These are phyloP conservation scores for Arctopsyche grandis DNA, from an alignment of 1,140 invertebrate genomes.

Conservation along the genomic window DNA sequence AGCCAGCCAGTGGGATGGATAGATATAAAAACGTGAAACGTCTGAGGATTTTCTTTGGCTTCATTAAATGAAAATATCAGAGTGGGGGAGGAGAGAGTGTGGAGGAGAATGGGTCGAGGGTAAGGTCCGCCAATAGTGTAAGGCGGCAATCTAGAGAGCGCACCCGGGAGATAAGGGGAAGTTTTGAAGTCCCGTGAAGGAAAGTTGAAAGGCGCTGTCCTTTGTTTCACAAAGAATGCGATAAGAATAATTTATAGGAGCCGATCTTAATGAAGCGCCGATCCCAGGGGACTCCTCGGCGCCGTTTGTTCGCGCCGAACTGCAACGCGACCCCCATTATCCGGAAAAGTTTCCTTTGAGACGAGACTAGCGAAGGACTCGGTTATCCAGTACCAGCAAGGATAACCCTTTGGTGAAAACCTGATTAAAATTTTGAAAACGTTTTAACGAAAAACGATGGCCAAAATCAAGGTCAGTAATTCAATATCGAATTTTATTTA, in stretches of 20 bases:
- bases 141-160: conserved; percentile 1
- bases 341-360: conserved; percentile 17
- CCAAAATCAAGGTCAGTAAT: too few species aligned
- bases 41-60: conserved; percentile 15
- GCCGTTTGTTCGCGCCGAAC: conserved; percentile 49
- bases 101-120: neutral
- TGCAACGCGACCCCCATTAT: conserved; percentile 24
- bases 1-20: neutral
- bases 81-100: neutral
- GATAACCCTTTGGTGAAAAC: neutral
- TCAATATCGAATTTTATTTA: too few species aligned
- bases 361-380: neutral
- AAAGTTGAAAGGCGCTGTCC: conserved; percentile 55
- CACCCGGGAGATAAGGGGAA: conserved; percentile 42
- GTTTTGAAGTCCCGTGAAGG: conserved; percentile 55
- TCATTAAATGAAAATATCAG: conserved; percentile 31
- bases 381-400: neutral
- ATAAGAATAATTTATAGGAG: conserved; percentile 56
- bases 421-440: too few species aligned
- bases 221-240: conserved; percentile 56
- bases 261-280: conserved; percentile 55
- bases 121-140: conserved; percentile 12
- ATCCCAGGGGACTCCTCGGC: conserved; percentile 47
- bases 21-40: neutral
- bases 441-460: too few species aligned